Percentiles rank a stretch among this genome's conserved stretches.
Conservation (phyloP, 2,113 vertebrate genomes). For the Datnioides undecimradiatus region DNA sequence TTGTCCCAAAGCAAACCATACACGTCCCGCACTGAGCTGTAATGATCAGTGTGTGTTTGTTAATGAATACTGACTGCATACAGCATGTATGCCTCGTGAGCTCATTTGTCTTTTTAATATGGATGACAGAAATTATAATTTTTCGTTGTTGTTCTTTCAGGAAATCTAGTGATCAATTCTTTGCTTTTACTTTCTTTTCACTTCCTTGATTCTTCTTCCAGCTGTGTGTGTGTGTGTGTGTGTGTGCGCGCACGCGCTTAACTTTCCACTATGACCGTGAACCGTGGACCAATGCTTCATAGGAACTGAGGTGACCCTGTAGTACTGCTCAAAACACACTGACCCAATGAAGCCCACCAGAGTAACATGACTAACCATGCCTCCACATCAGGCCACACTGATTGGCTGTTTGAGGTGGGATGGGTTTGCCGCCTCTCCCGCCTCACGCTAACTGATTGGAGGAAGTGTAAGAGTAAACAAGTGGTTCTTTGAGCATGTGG, state of each 20-base stretch:
- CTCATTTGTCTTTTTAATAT: neutral
- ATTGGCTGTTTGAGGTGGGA: constrained; percentile 80
- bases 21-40: constrained; percentile 4
- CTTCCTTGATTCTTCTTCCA: neutral
- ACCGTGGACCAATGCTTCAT: constrained; percentile 5
- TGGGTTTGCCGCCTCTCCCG: constrained; percentile 76
- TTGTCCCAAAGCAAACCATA: constrained; percentile 57
- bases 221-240: constrained; percentile 23
- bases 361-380: constrained; percentile 54
- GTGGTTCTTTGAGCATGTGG: constrained; percentile 72
- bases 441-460: constrained; percentile 69
- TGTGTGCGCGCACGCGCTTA: constrained; percentile 17
- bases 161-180: constrained; percentile 11
- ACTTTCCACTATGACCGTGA: constrained; percentile 28
- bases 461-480: constrained; percentile 73
- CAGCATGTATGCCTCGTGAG: neutral
- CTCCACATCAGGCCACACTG: constrained; percentile 27
- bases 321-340: constrained; percentile 59
- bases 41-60: constrained; percentile 27
- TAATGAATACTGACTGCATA: neutral
- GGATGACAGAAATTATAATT: neutral
- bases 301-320: constrained; percentile 27
- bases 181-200: neutral
- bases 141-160: neutral
- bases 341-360: constrained; percentile 47